phyloP scores from a whole-genome alignment of 2,888 invertebrate genomes.

The Drosophila ochracea region DNA sequence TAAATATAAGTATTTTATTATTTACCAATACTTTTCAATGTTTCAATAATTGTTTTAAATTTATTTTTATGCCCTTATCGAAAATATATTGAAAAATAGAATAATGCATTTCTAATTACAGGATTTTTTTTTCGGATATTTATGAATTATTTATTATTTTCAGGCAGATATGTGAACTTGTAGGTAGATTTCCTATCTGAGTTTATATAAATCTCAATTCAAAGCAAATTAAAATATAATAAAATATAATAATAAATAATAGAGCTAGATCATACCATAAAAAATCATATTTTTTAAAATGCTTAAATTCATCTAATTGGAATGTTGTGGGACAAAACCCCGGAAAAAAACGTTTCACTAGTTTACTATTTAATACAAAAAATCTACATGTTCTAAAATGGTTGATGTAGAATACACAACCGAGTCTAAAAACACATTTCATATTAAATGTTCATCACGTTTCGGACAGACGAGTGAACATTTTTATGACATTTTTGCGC shows the following conservation, averaged over 20 bases:
- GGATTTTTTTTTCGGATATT: neutral
- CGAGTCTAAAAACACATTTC: neutral
- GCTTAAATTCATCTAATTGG: neutral
- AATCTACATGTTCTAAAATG: neutral
- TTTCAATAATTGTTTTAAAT: too few species aligned
- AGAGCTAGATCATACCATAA: accelerated
- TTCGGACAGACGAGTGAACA: neutral
- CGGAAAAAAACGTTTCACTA: neutral
- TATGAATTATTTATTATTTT: neutral
- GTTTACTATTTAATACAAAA: neutral
- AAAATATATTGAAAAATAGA: neutral
- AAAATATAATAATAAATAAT: too few species aligned
- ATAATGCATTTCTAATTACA: neutral
- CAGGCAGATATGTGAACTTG: neutral
- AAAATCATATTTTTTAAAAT: neutral
- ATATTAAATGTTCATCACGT: neutral
- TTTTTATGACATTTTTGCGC: neutral
- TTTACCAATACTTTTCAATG: neutral
- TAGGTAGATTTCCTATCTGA: neutral
- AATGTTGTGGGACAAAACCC: neutral
- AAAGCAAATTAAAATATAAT: neutral
- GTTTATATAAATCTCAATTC: neutral
- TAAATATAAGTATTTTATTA: neutral
- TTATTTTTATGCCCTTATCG: too few species aligned
- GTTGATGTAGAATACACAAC: neutral